phyloP scores from a whole-genome alignment of 1,140 invertebrate species.

The Bombus fervidus region DNA sequence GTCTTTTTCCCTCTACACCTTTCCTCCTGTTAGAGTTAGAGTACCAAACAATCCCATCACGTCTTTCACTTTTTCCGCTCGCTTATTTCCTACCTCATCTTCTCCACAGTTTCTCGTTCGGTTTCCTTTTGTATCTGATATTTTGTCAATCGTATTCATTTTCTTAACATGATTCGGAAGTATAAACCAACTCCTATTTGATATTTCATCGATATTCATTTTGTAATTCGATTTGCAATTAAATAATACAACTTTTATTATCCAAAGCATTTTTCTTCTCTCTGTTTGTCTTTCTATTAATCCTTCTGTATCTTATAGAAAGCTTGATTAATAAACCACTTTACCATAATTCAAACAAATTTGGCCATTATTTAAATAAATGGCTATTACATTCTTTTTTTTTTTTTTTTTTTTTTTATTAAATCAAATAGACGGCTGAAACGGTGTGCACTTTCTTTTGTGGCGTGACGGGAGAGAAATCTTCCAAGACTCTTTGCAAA shows the following conservation, averaged over 20 bases:
- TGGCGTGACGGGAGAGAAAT: neutral
- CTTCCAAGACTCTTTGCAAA: neutral
- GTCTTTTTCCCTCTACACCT: neutral
- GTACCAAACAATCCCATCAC: neutral
- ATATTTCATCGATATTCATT: no score
- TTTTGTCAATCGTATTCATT: neutral
- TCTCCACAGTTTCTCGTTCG: neutral
- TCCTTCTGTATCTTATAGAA: no score
- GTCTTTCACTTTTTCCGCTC: slow-evolving; percentile 11
- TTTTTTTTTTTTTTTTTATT: neutral
- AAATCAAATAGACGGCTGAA: no score
- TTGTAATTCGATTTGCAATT: neutral
- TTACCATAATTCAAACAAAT: no score
- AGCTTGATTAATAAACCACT: no score
- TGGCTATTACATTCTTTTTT: neutral
- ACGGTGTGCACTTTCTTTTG: neutral
- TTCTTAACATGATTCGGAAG: neutral
- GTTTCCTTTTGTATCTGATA: neutral
- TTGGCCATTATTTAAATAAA: no score
- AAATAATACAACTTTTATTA: neutral
- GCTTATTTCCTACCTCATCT: neutral
- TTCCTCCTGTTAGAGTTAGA: neutral
- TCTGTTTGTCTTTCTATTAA: neutral
- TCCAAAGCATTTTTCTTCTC: neutral
- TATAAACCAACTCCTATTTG: no score